Evolutionary conservation across 2,888 invertebrate species (phyloP).

Genomic region (Helicoverpa assulta): DNA sequence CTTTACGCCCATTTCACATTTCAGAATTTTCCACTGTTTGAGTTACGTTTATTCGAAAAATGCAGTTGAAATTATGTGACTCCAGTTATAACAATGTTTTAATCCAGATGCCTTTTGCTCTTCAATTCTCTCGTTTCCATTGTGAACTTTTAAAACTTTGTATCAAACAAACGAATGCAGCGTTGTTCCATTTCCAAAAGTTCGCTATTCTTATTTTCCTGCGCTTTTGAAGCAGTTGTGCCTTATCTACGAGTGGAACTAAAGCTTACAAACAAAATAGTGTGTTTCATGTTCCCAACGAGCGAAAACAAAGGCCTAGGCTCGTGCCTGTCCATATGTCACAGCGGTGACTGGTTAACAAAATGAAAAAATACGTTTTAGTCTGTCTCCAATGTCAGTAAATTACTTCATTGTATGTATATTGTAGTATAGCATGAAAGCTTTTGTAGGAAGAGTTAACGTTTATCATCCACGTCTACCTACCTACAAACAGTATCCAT

Average conservation of each 20-base stretch:
- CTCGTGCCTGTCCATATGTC: constrained; percentile 50
- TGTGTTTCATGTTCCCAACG: constrained; percentile 40
- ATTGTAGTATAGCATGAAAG: constrained; percentile 4
- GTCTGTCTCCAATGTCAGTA: constrained; percentile 24
- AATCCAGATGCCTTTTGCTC: background rate
- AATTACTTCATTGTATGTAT: constrained; percentile 21
- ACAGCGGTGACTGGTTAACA: constrained; percentile 44
- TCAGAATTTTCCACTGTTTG: too few relatives aligned
- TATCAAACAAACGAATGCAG: constrained; percentile 15
- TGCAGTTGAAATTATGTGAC: background rate
- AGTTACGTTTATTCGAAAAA: background rate
- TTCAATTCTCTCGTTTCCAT: constrained; percentile 13
- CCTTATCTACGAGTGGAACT: constrained; percentile 29
- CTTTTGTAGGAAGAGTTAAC: background rate
- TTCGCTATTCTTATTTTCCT: constrained; percentile 9
- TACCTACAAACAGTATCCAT: too few relatives aligned
- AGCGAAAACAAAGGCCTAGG: constrained; percentile 44
- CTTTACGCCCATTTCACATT: too few relatives aligned
- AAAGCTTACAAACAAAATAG: constrained; percentile 46
- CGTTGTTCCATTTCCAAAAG: constrained; percentile 28
- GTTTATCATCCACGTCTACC: too few relatives aligned
- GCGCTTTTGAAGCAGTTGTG: constrained; percentile 21
- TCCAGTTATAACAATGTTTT: background rate
- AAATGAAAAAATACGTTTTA: constrained; percentile 47
- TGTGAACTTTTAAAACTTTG: constrained; percentile 16